phyloP scores from a whole-genome alignment of 2,113 vertebrate genomes.

The Xiphophorus couchianus region DNA sequence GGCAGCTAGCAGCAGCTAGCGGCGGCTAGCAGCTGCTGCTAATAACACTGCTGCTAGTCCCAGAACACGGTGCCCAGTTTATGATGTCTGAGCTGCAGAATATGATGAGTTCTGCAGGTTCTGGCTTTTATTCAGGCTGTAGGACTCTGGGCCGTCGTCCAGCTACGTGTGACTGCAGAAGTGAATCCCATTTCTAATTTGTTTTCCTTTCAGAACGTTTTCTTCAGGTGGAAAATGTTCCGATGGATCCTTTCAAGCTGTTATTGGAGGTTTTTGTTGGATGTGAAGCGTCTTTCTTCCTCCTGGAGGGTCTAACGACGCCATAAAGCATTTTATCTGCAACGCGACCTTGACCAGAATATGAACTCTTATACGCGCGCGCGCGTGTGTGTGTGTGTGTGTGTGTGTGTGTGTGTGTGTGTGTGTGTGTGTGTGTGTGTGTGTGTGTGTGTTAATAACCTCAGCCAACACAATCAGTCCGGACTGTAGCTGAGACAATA shows the following conservation, averaged over 20 bases:
- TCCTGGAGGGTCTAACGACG: slow-evolving; percentile 17
- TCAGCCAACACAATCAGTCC: slow-evolving; percentile 11
- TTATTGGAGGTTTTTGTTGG: slow-evolving; percentile 3
- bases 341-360: slow-evolving; percentile 56
- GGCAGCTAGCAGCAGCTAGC: no score
- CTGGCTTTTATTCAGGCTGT: not conserved
- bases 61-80: no score
- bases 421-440: slow-evolving; percentile 2
- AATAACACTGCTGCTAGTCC: no score
- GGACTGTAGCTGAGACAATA: slow-evolving; percentile 25
- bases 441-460: slow-evolving; percentile 9
- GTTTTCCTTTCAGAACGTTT: not conserved
- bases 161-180: not conserved
- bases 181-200: not conserved
- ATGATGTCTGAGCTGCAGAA: no score
- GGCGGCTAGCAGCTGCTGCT: no score
- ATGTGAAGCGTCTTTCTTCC: not conserved
- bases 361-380: slow-evolving; percentile 37
- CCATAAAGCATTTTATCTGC: slow-evolving; percentile 45
- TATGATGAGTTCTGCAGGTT: no score
- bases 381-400: slow-evolving; percentile 1
- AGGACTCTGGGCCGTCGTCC: not conserved
- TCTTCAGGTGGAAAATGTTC: not conserved
- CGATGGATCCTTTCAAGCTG: not conserved
- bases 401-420: not conserved